Base-by-base conservation (phyloP, 2,797 vertebrate species). In the Tarsius wallacei region DNA sequence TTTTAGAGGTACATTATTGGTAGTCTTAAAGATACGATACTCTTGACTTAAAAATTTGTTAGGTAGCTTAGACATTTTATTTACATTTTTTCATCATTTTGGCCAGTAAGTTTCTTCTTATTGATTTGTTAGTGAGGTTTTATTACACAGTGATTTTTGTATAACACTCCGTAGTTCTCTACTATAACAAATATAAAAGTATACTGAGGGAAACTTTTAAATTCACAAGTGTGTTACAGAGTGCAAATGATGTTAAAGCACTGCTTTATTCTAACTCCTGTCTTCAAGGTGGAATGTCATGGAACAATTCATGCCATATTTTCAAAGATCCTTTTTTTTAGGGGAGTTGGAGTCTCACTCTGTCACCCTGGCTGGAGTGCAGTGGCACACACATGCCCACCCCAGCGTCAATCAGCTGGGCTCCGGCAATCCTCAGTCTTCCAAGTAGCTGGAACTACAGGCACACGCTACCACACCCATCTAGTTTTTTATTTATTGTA, bases 61-160 rank as follows among this genome's bases (percentile, higher is more conserved):
- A 71, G 28, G 14, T 88, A 53, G 81, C 90, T 87, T 84, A 89
- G 77, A 55, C 8, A 61, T 15, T 92, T 90, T 21, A 63, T 33
- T 85, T 92, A 66, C 1, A 7, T 93, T 95, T 86, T 86, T 94
- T 87, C 36, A 84, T 59, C 64, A 90, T 4, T 14, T 94, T 96
- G 47, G 16, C 53, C 24, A 78, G 0, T 84, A 73, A 90, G 36
- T 87, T 93, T 78, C 87, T 96, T 71, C 31, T 84, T 76, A 76
- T 64, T 93, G 53, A 83, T 94, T 77, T 61, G 14, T 95, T 92
- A 90, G 13, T 90, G 55, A 91, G 12, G 16, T 92, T 95, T 93
- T 93, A 88, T 86, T 95, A 64, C 26, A 64, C 1, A 57, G 11
- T 90, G 53, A 51, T 73, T 95, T 42, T 96, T 96, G 59, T 61